Evolutionary conservation across 2,113 vertebrate species (phyloP).

Genomic region (Podocnemis expansa): DNA sequence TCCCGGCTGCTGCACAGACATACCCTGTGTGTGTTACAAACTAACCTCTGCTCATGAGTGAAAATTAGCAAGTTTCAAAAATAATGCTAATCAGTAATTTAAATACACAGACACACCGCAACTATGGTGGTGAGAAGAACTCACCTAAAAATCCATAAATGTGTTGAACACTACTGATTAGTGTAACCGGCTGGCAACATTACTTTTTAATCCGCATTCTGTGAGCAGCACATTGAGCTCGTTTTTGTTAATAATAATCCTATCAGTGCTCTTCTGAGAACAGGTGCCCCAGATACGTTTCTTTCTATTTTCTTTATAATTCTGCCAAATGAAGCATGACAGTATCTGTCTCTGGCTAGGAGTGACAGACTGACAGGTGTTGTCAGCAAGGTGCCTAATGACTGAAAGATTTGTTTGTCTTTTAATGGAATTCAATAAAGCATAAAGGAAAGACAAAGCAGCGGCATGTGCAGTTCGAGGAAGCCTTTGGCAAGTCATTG

Average conservation of each 20-base stretch:
- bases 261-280: conserved; percentile 45
- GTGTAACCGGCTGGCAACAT: background rate
- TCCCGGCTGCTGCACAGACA: background rate
- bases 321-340: conserved; percentile 59
- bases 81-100: background rate
- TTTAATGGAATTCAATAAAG: conserved; percentile 66
- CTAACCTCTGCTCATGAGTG: background rate
- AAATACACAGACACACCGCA: background rate
- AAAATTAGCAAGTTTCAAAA: background rate
- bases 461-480: conserved; percentile 11
- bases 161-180: background rate
- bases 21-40: background rate
- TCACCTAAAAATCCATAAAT: background rate
- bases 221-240: background rate
- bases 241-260: conserved; percentile 21
- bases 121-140: background rate
- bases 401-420: conserved; percentile 61
- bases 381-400: conserved; percentile 75
- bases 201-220: background rate
- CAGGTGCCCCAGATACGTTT: conserved; percentile 63
- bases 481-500: conserved; percentile 62
- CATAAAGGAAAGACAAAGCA: conserved; percentile 61
- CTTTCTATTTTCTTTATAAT: conserved; percentile 61
- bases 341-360: conserved; percentile 35
- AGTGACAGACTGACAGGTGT: conserved; percentile 78